Evolutionary conservation across 1,140 invertebrate genomes (phyloP).

Genomic region (Drosophila tani): DNA sequence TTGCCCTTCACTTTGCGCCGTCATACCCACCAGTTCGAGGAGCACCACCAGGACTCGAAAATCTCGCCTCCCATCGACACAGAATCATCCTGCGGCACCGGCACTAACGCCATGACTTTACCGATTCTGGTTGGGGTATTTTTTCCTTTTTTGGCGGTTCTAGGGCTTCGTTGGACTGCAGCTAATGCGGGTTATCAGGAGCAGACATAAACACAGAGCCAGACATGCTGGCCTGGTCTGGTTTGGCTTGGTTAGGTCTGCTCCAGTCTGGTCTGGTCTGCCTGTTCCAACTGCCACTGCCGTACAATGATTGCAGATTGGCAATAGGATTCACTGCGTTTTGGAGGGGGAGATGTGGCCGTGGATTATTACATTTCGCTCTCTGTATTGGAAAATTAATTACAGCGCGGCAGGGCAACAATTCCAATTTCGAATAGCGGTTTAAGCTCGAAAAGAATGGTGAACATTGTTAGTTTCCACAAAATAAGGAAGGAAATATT

Average conservation of each 20-base stretch:
- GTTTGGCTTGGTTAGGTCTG: conserved; percentile 11
- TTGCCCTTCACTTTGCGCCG: conserved; percentile 22
- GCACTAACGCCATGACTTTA: conserved; percentile 56
- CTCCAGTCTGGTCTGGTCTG: conserved; percentile 14
- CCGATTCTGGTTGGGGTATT: conserved; percentile 23
- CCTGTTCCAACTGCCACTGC: conserved; percentile 19
- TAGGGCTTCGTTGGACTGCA: conserved; percentile 17
- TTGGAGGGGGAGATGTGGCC: neutral
- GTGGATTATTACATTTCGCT: conserved; percentile 38
- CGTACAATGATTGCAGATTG: conserved; percentile 53
- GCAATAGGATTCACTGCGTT: conserved; percentile 34
- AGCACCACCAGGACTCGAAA: neutral
- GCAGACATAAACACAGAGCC: conserved; percentile 55
- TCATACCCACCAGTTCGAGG: neutral
- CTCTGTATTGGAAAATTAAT: conserved; percentile 40
- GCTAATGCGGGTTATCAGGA: conserved; percentile 70
- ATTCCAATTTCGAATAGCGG: conserved; percentile 4
- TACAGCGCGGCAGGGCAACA: conserved; percentile 19
- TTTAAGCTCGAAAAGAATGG: neutral
- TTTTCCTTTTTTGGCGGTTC: conserved; percentile 20
- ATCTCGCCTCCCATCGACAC: conserved; percentile 13
- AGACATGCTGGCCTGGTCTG: conserved; percentile 37
- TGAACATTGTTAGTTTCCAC: neutral
- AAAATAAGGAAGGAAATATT: neutral
- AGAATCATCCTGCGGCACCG: conserved; percentile 36